These are phyloP conservation scores for Mionectes macconnelli DNA, from an alignment of 2,113 vertebrate genomes.

Conservation along the genomic window DNA sequence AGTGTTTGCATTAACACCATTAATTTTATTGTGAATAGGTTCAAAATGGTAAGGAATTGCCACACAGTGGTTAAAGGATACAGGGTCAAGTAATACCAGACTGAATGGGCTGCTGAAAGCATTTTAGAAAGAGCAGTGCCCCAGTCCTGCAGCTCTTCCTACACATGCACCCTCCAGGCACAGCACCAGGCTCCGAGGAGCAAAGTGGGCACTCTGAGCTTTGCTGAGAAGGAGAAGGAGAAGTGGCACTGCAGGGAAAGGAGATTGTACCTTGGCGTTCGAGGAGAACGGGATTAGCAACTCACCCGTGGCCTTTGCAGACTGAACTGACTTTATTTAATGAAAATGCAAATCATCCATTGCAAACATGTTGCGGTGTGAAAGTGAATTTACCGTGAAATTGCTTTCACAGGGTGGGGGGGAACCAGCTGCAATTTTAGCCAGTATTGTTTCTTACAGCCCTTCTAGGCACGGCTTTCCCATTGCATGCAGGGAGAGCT, in stretches of 20 bases:
- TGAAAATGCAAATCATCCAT: not conserved
- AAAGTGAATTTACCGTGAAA: not conserved
- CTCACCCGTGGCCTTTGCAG: not conserved
- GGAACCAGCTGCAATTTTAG: not conserved
- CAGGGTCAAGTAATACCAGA: not conserved
- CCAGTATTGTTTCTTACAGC: not conserved
- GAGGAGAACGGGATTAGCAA: not conserved
- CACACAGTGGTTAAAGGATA: not conserved
- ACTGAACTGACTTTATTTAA: not conserved
- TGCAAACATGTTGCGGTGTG: not conserved
- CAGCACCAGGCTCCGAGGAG: not conserved
- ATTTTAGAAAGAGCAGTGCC: not conserved
- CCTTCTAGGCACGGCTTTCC: not conserved
- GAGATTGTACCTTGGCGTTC: not conserved
- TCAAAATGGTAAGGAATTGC: not conserved
- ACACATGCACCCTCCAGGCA: not conserved
- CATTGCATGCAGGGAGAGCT: not conserved
- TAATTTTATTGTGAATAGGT: not conserved
- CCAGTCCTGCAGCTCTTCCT: not conserved
- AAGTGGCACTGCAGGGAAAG: fast-evolving
- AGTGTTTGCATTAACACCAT: not conserved
- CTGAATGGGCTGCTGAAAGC: not conserved
- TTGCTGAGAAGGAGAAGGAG: fast-evolving
- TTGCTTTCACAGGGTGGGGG: not conserved
- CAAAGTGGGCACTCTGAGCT: not conserved